These are phyloP conservation scores for Hydroisotoma schaefferi DNA, from an alignment of 2,888 invertebrate species.

Conservation along the genomic window DNA sequence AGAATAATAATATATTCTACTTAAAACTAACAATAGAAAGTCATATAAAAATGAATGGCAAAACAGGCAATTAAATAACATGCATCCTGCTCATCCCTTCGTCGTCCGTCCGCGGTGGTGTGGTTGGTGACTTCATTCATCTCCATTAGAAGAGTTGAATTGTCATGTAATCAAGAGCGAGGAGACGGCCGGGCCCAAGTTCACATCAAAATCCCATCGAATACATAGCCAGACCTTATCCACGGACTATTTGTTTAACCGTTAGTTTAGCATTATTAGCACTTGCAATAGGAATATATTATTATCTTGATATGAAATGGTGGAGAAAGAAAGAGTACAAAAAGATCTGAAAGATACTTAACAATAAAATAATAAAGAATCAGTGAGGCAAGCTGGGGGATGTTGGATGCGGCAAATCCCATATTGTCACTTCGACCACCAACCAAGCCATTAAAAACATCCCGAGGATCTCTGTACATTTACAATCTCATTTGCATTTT, in stretches of 20 bases:
- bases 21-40: no score
- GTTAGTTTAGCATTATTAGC: no score
- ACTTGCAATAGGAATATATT: no score
- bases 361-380: neutral
- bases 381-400: constrained; percentile 5
- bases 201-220: neutral
- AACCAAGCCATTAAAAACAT: constrained; percentile 36
- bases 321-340: no score
- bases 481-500: constrained; percentile 45
- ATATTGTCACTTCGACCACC: constrained; percentile 48
- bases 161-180: constrained; percentile 44
- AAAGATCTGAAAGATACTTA: no score
- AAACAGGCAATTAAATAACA: neutral
- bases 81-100: neutral
- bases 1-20: no score
- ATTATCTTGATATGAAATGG: no score
- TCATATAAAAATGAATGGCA: no score
- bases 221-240: no score
- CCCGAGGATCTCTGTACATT: constrained; percentile 3
- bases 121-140: constrained; percentile 43
- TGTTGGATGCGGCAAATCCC: constrained; percentile 42
- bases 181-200: constrained; percentile 6
- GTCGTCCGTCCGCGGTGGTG: constrained; percentile 5
- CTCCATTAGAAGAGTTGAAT: constrained; percentile 43
- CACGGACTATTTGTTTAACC: no score